Evolutionary conservation across 2,888 invertebrate genomes (phyloP), one percentile per base, ranked within the genome.

Genomic region (Nymphalis urticae): DNA sequence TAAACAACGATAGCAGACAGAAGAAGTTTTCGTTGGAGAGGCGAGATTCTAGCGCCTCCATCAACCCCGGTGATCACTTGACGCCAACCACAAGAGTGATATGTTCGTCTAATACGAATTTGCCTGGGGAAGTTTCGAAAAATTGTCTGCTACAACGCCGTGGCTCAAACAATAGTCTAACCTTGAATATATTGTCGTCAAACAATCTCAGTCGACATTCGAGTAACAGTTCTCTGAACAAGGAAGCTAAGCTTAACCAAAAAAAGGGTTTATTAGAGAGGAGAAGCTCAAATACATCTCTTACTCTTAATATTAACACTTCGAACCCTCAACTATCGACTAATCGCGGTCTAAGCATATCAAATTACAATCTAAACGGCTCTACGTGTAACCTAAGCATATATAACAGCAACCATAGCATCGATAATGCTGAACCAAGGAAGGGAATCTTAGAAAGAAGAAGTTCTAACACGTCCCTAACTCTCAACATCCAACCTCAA

Each of bases 221-320:
- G 1, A 94, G 94, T 72, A 93, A 94, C 68, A 94, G 90, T 70
- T 94, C 94, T 0, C 83, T 94, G 5, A 93, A 91, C 69, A 90
- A 90, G 78, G 92, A 91, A 9, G 81, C 82, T 0, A 92, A 88
- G 77, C 75, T 82, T 0, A 84, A 84, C 0, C 93, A 89, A 58
- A 94, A 94, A 54, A 96, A 96, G 77, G 96, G 97, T 10, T 87
- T 97, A 1, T 87, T 97, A 7, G 97, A 97, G 82, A 94, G 98
- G 36, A 93, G 98, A 65, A 98, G 98, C 63, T 98, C 98, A 1
- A 98, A 97, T 82, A 97, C 98, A 0, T 97, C 97, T 67, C 89
- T 98, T 2, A 98, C 98, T 0, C 94, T 98, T 27, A 97, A 97
- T 69, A 92, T 93, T 10, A 92, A 91, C 68, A 89, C 80, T 32